These are phyloP conservation scores for Spermophilus dauricus DNA, from an alignment of 2,113 vertebrate genomes.

Conservation along the genomic window DNA sequence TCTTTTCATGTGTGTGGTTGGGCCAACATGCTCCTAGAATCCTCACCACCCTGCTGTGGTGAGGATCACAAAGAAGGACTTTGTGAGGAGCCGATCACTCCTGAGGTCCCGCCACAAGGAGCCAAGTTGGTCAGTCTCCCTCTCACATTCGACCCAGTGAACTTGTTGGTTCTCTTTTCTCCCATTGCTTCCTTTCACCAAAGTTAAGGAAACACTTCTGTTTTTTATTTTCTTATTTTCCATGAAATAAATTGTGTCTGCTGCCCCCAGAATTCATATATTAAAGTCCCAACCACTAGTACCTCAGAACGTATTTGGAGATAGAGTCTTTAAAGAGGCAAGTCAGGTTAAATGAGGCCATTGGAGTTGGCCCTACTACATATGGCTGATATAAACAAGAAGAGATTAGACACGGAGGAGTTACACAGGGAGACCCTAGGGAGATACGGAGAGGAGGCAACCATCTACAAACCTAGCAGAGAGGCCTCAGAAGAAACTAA, in stretches of 20 bases:
- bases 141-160: background rate
- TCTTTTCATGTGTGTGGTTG: background rate
- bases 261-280: background rate
- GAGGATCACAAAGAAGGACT: background rate
- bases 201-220: conserved; percentile 8
- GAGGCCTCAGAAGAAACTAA: background rate
- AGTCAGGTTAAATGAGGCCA: background rate
- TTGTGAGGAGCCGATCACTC: background rate
- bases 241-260: background rate
- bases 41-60: background rate
- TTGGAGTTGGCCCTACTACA: background rate
- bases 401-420: background rate
- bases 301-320: background rate
- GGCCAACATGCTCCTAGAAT: background rate
- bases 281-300: background rate
- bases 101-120: background rate
- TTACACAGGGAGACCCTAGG: background rate
- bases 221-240: background rate
- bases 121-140: background rate
- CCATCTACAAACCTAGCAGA: background rate
- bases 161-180: background rate
- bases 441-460: background rate
- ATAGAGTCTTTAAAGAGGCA: background rate
- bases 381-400: background rate
- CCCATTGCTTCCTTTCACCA: background rate